phyloP scores from a whole-genome alignment of 2,113 vertebrate species.

The Gnathonemus echidnorhynchus region DNA sequence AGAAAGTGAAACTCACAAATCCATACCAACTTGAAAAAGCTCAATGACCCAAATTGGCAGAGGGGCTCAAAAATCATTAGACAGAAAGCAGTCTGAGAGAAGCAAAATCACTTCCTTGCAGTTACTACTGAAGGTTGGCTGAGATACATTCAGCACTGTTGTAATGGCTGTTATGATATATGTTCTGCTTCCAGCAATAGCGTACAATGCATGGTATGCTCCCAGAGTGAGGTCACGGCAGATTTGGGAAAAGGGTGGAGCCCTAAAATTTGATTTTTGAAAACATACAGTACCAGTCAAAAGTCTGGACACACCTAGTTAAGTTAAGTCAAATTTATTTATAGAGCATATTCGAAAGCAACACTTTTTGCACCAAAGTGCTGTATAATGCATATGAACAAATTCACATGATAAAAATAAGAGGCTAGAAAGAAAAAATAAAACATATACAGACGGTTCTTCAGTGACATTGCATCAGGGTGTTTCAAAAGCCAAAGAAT shows the following conservation, averaged over 20 bases:
- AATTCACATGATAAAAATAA: neutral
- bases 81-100: neutral
- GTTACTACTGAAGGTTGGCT: neutral
- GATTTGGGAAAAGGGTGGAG: neutral
- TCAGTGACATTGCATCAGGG: neutral
- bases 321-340: neutral
- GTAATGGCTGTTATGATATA: neutral
- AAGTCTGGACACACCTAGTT: neutral
- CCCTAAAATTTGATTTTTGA: neutral
- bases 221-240: neutral
- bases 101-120: neutral
- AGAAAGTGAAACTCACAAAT: neutral
- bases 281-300: neutral
- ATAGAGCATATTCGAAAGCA: neutral
- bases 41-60: neutral
- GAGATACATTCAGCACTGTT: neutral
- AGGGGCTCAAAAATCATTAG: neutral
- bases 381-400: neutral
- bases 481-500: neutral
- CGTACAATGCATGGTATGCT: neutral
- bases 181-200: neutral
- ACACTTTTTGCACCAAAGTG: neutral
- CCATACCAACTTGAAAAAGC: neutral
- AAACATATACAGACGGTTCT: neutral
- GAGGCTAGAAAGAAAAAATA: neutral